Evolutionary conservation across 2,888 invertebrate species (phyloP).

Genomic region (Drosophila subquinaria): DNA sequence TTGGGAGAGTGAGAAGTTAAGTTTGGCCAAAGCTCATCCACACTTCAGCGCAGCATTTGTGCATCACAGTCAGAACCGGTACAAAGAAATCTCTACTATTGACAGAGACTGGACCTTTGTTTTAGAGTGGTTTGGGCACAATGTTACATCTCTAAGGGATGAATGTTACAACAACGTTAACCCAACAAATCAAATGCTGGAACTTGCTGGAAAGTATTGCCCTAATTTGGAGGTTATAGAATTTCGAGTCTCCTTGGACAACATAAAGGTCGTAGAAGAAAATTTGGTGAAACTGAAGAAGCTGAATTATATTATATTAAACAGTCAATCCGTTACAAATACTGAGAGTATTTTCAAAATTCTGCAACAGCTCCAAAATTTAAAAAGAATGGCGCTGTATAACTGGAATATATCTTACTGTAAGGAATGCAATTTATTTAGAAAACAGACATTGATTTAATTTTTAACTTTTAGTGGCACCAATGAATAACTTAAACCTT

Average conservation of each 20-base stretch:
- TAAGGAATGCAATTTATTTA: neutral
- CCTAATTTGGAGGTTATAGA: constrained; percentile 1
- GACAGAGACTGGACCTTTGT: neutral
- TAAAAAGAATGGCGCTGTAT: neutral
- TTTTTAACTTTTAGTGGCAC: neutral
- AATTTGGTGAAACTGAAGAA: neutral
- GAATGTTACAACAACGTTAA: neutral
- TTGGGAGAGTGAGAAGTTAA: neutral
- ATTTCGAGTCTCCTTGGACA: neutral
- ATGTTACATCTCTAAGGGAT: neutral
- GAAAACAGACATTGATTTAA: neutral
- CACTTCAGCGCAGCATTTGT: constrained; percentile 3
- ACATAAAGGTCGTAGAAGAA: neutral
- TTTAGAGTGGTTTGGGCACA: neutral
- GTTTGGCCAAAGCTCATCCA: constrained; percentile 2
- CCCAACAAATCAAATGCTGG: constrained; percentile 5
- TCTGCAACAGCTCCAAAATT: neutral
- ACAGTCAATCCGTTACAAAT: neutral
- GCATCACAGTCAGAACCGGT: neutral
- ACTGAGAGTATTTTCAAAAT: neutral
- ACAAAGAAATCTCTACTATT: neutral
- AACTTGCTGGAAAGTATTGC: constrained; percentile 2
- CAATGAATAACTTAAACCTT: neutral
- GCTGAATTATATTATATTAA: neutral
- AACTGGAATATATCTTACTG: neutral